Conservation (phyloP, 2,888 invertebrate genomes). For the Hyppa rectilinea region DNA sequence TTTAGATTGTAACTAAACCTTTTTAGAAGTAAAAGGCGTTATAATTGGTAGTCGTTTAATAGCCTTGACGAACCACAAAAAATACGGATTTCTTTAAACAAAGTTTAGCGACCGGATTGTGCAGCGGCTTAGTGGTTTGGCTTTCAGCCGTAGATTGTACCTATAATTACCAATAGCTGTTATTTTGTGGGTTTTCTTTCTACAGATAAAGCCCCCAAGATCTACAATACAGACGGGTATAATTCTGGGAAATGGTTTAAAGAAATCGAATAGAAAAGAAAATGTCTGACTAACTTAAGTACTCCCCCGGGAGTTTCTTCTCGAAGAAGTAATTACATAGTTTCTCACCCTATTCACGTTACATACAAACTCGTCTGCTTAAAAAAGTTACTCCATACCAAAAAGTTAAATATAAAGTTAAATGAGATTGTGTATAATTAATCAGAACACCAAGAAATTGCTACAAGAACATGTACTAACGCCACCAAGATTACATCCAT, state of each 20-base stretch:
- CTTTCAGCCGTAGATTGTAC: not conserved
- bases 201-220: not conserved
- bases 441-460: slow-evolving; percentile 39
- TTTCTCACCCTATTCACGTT: slow-evolving; percentile 27
- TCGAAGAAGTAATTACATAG: slow-evolving; percentile 31
- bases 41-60: slow-evolving; percentile 37
- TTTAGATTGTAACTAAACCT: slow-evolving; percentile 7
- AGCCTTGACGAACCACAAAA: slow-evolving; percentile 17
- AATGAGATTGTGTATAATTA: slow-evolving; percentile 35
- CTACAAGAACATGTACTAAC: slow-evolving; percentile 30
- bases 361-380: slow-evolving; percentile 33
- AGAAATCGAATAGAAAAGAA: slow-evolving; percentile 11
- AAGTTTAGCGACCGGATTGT: slow-evolving; percentile 25
- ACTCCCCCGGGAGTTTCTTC: slow-evolving; percentile 11
- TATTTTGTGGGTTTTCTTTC: not conserved
- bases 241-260: not conserved
- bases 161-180: not conserved
- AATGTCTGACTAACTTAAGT: slow-evolving; percentile 11
- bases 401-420: too few species aligned
- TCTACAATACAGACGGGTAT: not conserved
- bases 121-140: slow-evolving; percentile 2
- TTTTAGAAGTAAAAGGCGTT: slow-evolving; percentile 21
- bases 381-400: slow-evolving; percentile 26
- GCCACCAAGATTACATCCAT: slow-evolving; percentile 47
- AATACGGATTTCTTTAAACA: slow-evolving; percentile 30